phyloP scores from a whole-genome alignment of 2,888 invertebrate genomes.

The Nezara viridula region DNA sequence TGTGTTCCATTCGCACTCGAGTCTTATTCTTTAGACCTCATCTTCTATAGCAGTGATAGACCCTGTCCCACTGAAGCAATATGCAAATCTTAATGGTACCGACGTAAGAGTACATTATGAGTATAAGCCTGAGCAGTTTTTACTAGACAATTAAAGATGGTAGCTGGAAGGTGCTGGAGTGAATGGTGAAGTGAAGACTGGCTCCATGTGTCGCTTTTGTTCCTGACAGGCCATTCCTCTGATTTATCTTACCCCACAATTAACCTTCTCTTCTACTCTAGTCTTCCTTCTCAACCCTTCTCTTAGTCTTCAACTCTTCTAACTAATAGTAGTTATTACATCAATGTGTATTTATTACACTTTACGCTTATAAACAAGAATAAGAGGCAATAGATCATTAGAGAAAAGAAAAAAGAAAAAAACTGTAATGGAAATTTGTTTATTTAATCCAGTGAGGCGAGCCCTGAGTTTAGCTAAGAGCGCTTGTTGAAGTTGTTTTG shows the following conservation, averaged over 20 bases:
- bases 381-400: neutral
- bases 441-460: neutral
- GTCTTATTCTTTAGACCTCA: neutral
- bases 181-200: neutral
- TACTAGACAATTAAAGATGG: neutral
- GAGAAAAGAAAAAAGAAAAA: neutral
- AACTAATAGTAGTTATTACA: neutral
- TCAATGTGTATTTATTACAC: neutral
- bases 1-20: too few relatives aligned
- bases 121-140: neutral
- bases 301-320: neutral
- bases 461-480: neutral
- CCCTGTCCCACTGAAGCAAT: neutral
- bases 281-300: neutral
- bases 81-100: neutral
- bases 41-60: neutral
- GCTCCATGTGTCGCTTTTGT: neutral
- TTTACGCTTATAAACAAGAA: neutral
- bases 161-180: neutral
- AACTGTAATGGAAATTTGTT: neutral
- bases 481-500: too few relatives aligned
- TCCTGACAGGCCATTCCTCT: slow-evolving; percentile 3
- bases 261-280: neutral
- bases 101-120: neutral
- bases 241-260: neutral